Evolutionary conservation across 2,113 vertebrate species (phyloP), one percentile per base, ranked within the genome.

Genomic region (Zosterops hypoxanthus): DNA sequence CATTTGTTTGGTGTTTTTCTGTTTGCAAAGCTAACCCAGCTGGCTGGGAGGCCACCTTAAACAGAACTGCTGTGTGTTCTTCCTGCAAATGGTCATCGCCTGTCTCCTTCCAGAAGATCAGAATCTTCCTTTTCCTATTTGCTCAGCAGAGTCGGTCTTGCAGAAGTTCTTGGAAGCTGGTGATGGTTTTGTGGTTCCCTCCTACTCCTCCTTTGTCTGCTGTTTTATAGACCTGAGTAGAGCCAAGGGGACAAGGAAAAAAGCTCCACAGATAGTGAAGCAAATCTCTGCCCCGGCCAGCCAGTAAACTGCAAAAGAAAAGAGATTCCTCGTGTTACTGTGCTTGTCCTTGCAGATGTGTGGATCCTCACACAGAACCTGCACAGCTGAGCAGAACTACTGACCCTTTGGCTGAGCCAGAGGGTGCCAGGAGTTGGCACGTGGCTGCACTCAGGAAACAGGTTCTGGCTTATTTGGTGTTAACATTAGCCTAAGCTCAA

Each of bases 251-350:
- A 99, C 23, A 70, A 99, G 85, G 94, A 99, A 99, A 25, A 98
- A 97, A 34, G 86, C 97, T 0, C 98, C 97, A 18, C 98, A 98
- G 75, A 98, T 4, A 1, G 98, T 97, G 91, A 99, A 99, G 93
- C 99, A 99, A 39, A 95, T 59, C 83, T 98, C 97, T 20, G 98
- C 98, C 68, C 99, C 99, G 1, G 98, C 98, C 95, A 99, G 97
- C 99, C 99, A 99, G 96, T 99, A 99, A 71, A 98, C 99, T 99
- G 98, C 25, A 94, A 97, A 88, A 61, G 52, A 77, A 96, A 92
- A 49, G 87, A 65, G 81, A 36, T 8, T 8, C 2, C 18, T 8
- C 12, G 20, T 0, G 3, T 92, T 53, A 92, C 5, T 10, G 8
- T 10, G 6, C 23, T 24, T 17, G 47, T 29, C 42, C 56, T 3